A percentile compares a stretch with the other conserved stretches of the same genome.
Conservation (phyloP, 2,113 vertebrate genomes). For the Arvicanthis niloticus region DNA sequence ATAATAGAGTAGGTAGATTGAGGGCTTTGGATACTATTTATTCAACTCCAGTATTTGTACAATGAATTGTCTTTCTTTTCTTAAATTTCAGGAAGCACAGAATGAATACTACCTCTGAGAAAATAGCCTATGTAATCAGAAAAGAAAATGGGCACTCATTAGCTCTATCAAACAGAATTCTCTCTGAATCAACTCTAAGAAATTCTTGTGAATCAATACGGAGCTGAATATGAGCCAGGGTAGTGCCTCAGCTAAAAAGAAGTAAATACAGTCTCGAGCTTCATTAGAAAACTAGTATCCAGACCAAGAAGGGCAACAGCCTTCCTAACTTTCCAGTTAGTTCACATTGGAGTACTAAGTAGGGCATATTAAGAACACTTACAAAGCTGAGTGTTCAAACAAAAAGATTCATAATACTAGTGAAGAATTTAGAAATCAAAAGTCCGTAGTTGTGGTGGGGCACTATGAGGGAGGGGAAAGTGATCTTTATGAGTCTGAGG, state of each 20-base stretch:
- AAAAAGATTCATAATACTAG: not conserved
- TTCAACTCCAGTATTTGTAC: slow-evolving; percentile 28
- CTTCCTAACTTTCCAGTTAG: slow-evolving; percentile 38
- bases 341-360: slow-evolving; percentile 29
- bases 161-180: slow-evolving; percentile 70
- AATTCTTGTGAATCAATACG: slow-evolving; percentile 77
- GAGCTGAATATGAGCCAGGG: slow-evolving; percentile 66
- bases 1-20: not conserved
- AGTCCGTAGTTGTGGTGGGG: not conserved
- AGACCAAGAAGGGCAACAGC: slow-evolving; percentile 52
- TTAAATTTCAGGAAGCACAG: slow-evolving; percentile 70
- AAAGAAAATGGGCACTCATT: slow-evolving; percentile 63
- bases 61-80: slow-evolving; percentile 64
- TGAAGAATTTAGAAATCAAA: slow-evolving; percentile 47
- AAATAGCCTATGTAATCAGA: slow-evolving; percentile 65
- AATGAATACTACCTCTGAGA: slow-evolving; percentile 70
- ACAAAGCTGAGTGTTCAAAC: not conserved
- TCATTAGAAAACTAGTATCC: slow-evolving; percentile 61
- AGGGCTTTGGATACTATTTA: slow-evolving; percentile 47
- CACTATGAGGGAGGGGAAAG: not conserved
- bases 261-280: slow-evolving; percentile 61
- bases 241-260: slow-evolving; percentile 72
- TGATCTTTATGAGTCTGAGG: not conserved
- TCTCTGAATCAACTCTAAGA: slow-evolving; percentile 74
- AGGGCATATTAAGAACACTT: slow-evolving; percentile 51